A percentile compares a stretch with the other conserved stretches of the same genome.
Evolutionary conservation across 1,140 invertebrate species (phyloP).

Genomic region (Hestina assimilis): DNA sequence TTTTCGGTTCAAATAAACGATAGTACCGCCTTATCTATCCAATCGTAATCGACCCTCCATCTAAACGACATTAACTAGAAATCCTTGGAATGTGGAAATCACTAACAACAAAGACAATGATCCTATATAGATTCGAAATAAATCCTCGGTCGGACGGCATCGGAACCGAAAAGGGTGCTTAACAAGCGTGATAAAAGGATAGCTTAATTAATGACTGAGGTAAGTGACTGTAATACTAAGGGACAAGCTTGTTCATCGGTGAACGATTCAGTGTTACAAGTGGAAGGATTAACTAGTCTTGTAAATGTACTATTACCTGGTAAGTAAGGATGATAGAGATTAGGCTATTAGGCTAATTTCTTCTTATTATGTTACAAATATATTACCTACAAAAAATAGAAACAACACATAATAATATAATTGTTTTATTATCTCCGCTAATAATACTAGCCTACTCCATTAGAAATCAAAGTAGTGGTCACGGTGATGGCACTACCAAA

Average conservation of each 20-base stretch:
- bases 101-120: constrained; percentile 30
- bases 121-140: constrained; percentile 26
- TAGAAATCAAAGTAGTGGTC: no score
- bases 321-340: no score
- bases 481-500: no score
- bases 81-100: constrained; percentile 28
- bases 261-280: constrained; percentile 6
- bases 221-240: constrained; percentile 21
- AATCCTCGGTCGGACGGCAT: constrained; percentile 23
- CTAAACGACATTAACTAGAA: constrained; percentile 30
- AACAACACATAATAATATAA: no score
- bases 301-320: no score
- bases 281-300: constrained; percentile 2
- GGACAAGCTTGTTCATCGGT: constrained; percentile 14
- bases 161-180: constrained; percentile 23
- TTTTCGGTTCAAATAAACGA: constrained; percentile 27
- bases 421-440: no score
- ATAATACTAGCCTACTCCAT: no score
- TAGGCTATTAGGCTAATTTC: no score
- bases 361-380: no score
- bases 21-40: constrained; percentile 20
- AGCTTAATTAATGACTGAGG: constrained; percentile 28
- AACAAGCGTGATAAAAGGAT: constrained; percentile 30
- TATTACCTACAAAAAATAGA: no score
- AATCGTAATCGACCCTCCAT: constrained; percentile 21